Base-by-base conservation (phyloP, 37 sponge, comb jelly and placozoan genomes). In the Corticium candelabrum region DNA sequence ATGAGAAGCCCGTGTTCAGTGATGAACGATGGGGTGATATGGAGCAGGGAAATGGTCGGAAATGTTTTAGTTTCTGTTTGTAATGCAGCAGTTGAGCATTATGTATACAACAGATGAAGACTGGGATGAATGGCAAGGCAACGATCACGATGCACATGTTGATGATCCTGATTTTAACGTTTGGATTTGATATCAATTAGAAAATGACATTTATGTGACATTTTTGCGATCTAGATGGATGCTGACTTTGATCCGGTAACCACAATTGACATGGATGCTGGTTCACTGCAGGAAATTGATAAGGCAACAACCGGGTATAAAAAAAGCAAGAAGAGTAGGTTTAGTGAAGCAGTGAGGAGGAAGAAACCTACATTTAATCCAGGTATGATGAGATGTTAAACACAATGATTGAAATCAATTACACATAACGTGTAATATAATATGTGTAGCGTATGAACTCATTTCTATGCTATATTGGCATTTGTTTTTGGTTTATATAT, bases 111-210 rank as follows among this genome's bases (percentile, higher is more conserved):
- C n/a, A n/a, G n/a, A n/a, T 33, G 68, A 72, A 31, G 82, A 85
- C 37, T 82, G 82, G 86, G 84, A 87, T 35, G 41, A 79, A 0
- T 83, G 84, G 87, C 11, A 41, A 35, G 78, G 34, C 36, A 78
- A 82, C 3, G 81, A 69, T 11, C 76, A 78, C 2, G 79, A 33
- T 27, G 85, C 74, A 31, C 87, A 91, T 37, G 83, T 83, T 82
- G 89, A 91, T 68, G 89, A 91, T 75, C 82, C 84, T 41, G 89
- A 79, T 70, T 94, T 94, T 57, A n/a, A 34, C 76, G 15, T 72
- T 70, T 0, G 67, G 37, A n/a, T 40, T 38, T 70, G 68, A 80
- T 79, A 40, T 80, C 3, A 77, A 78, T 72, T 38, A 80, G 82
- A 78, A 72, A 92, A 86, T 83, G 89, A 86, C 69, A 31, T 37